A percentile compares a stretch with the other conserved stretches of the same genome.
Evolutionary conservation across 2,113 vertebrate genomes (phyloP).

Genomic region (Stegostoma tigrinum): DNA sequence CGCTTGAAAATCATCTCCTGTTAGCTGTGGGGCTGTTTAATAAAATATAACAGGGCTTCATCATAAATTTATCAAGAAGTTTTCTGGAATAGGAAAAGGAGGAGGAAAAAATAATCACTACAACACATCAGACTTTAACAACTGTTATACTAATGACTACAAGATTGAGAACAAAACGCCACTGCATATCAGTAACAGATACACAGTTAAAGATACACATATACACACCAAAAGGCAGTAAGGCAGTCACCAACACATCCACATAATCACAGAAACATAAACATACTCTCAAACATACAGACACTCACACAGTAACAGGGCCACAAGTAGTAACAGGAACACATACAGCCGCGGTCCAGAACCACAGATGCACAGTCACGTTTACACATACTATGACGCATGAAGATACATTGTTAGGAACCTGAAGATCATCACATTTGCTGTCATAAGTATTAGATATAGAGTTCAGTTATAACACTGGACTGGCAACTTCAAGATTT

Average conservation of each 20-base stretch:
- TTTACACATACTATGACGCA: neutral
- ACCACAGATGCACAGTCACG: neutral
- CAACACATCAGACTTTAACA: neutral
- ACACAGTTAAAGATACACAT: neutral
- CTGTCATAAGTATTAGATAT: neutral
- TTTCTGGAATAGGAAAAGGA: constrained; percentile 8
- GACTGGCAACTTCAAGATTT: neutral
- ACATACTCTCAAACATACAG: no score
- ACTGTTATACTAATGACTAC: neutral
- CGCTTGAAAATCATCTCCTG: neutral
- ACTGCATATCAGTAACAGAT: neutral
- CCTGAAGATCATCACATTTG: no score
- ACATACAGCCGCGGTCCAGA: neutral
- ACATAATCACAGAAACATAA: neutral
- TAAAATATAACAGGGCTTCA: constrained; percentile 25
- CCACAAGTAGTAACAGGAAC: neutral
- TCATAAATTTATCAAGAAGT: constrained; percentile 19
- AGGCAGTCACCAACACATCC: neutral
- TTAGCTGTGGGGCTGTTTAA: constrained; percentile 33
- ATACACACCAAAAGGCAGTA: neutral
- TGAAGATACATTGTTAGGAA: neutral
- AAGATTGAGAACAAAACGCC: neutral
- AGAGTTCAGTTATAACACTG: neutral
- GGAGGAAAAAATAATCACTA: neutral
- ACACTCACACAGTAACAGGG: neutral